These are phyloP conservation scores for Thymelicus lineola DNA, from an alignment of 2,888 invertebrate genomes.

Conservation along the genomic window DNA sequence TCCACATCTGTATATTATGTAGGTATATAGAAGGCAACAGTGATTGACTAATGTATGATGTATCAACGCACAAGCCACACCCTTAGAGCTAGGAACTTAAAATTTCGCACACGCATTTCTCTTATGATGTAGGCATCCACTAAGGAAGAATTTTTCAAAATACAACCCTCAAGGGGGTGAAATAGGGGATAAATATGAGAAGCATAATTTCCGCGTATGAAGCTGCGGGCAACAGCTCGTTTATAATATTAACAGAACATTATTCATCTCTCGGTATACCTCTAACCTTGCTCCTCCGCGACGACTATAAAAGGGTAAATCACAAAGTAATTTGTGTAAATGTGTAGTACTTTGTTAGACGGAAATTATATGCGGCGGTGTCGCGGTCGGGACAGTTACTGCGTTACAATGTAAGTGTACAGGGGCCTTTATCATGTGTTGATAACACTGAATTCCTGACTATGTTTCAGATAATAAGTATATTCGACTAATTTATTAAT, in stretches of 20 bases:
- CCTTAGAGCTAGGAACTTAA: too few species aligned
- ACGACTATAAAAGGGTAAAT: constrained; percentile 37
- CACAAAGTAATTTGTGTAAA: constrained; percentile 51
- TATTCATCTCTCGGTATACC: constrained; percentile 13
- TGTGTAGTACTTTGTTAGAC: constrained; percentile 34
- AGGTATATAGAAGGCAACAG: too few species aligned
- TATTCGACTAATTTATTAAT: neutral
- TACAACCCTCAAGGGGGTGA: too few species aligned
- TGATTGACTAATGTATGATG: too few species aligned
- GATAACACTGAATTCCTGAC: constrained; percentile 18
- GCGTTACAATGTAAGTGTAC: constrained; percentile 11
- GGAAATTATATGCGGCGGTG: constrained; percentile 28
- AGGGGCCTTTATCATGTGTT: constrained; percentile 22
- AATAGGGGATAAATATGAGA: too few species aligned
- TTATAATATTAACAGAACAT: neutral
- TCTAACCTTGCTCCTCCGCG: constrained; percentile 4
- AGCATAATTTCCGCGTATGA: too few species aligned
- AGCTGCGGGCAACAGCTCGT: too few species aligned
- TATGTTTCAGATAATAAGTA: neutral
- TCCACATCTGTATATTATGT: too few species aligned
- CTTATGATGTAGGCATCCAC: too few species aligned
- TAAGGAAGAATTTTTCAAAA: too few species aligned
- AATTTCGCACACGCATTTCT: too few species aligned
- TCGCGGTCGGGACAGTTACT: constrained; percentile 9
- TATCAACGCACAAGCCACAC: too few species aligned